Evolutionary conservation across 2,797 vertebrate genomes (phyloP).

Genomic region (Crocidura indochinensis): DNA sequence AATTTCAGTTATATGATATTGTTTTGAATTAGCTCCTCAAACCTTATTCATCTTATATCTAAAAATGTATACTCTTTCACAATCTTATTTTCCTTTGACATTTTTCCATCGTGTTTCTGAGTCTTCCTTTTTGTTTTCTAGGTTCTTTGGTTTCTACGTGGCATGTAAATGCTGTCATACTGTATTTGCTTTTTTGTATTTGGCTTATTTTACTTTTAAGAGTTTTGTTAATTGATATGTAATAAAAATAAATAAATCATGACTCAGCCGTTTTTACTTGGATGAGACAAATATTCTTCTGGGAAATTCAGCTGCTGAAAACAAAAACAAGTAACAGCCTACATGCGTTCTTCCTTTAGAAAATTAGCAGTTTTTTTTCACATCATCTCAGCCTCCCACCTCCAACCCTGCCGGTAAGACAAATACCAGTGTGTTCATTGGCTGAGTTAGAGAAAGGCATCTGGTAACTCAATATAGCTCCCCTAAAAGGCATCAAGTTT

Average conservation of each 20-base stretch:
- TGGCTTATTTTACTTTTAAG: constrained; percentile 6
- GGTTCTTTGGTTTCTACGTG: not conserved
- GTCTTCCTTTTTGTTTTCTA: not conserved
- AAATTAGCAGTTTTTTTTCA: constrained; percentile 42
- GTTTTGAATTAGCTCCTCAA: not conserved
- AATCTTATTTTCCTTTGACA: not conserved
- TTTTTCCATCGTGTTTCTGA: not conserved
- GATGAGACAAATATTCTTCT: not conserved
- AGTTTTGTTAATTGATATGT: constrained; percentile 2
- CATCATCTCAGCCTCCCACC: not conserved
- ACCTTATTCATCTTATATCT: not conserved
- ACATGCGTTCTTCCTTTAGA: constrained; percentile 27
- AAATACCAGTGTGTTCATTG: constrained; percentile 25
- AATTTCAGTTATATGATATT: not conserved
- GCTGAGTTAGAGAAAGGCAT: not conserved
- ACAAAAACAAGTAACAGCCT: not conserved
- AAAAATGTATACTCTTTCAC: not conserved
- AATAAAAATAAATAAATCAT: not conserved
- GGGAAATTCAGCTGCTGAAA: constrained; percentile 60
- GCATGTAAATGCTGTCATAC: not conserved
- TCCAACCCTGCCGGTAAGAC: not conserved
- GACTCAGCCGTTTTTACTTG: constrained; percentile 58
- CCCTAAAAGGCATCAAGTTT: constrained; percentile 32
- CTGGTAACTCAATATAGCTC: constrained; percentile 20
- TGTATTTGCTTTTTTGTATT: not conserved